Conservation (phyloP, 2,888 invertebrate genomes). For the Ormyrus labotus region DNA sequence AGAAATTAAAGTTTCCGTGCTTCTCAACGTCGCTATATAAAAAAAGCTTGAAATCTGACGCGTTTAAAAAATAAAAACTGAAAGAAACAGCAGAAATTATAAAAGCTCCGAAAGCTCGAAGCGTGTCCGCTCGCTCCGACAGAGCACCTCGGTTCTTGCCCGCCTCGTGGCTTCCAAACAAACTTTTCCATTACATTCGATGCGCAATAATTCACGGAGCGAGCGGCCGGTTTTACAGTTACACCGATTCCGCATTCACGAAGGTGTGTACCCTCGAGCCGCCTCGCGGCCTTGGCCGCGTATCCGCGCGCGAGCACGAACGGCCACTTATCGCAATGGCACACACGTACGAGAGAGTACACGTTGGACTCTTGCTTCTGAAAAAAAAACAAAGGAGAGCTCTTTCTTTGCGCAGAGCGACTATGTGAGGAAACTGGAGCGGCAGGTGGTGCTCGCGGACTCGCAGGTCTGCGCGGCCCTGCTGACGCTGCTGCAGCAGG, state of each 20-base stretch:
- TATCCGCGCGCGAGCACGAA: too few species aligned
- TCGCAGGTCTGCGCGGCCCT: constrained; percentile 82
- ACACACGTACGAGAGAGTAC: neutral
- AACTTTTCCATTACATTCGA: neutral
- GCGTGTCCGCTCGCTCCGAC: too few species aligned
- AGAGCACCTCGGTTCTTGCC: too few species aligned
- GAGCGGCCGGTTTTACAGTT: constrained; percentile 3
- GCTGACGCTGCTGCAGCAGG: constrained; percentile 81
- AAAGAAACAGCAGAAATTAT: too few species aligned
- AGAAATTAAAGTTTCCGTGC: too few species aligned
- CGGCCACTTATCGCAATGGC: too few species aligned
- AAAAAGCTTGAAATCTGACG: too few species aligned
- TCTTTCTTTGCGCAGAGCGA: constrained; percentile 62
- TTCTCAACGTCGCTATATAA: too few species aligned
- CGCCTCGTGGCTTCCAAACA: neutral
- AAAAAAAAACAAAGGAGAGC: neutral
- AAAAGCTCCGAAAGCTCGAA: too few species aligned
- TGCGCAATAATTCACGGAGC: constrained; percentile 11
- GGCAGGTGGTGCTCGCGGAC: constrained; percentile 83
- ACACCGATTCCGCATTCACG: constrained; percentile 29
- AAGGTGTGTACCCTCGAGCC: neutral
- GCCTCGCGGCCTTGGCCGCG: too few species aligned
- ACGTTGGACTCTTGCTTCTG: too few species aligned
- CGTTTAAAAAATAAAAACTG: too few species aligned
- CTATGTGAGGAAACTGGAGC: constrained; percentile 76